A percentile compares a stretch with the other conserved stretches of the same genome.
Evolutionary conservation across 2,797 vertebrate genomes (phyloP).

Genomic region (Hozukius guyotensis): DNA sequence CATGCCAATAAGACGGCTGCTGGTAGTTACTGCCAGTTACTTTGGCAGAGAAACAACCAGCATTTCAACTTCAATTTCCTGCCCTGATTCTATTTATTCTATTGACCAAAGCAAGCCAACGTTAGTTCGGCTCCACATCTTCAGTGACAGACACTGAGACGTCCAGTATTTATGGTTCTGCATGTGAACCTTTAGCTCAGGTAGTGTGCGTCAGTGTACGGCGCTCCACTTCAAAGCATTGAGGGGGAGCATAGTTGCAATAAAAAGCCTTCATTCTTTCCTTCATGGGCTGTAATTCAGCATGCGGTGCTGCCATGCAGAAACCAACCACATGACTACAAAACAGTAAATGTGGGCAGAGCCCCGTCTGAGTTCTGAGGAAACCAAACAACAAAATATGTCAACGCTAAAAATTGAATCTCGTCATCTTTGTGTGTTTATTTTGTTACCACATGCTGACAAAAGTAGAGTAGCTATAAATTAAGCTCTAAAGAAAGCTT

Average conservation of each 20-base stretch:
- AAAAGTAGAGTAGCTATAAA: neutral
- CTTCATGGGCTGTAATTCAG: slow-evolving; percentile 30
- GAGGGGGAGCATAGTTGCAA: neutral
- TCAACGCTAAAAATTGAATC: neutral
- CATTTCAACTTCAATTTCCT: slow-evolving; percentile 10
- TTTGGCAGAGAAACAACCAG: neutral
- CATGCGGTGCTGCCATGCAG: neutral
- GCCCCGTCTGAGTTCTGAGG: neutral
- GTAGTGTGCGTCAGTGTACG: neutral
- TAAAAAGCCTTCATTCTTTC: slow-evolving; percentile 22
- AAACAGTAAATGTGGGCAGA: neutral
- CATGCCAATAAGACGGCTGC: neutral
- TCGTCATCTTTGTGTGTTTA: slow-evolving; percentile 3
- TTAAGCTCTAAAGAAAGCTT: neutral
- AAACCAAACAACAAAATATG: neutral
- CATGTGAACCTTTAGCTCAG: slow-evolving; percentile 28
- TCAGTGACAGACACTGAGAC: neutral
- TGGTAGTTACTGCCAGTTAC: neutral
- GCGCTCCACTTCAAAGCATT: slow-evolving; percentile 17
- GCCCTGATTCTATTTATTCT: neutral
- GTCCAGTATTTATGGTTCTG: slow-evolving; percentile 16
- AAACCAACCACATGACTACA: slow-evolving; percentile 9
- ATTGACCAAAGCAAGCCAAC: neutral
- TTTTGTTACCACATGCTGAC: neutral
- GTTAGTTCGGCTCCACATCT: neutral